phyloP scores from a whole-genome alignment of 1,140 invertebrate species.

The Cydia splendana region DNA sequence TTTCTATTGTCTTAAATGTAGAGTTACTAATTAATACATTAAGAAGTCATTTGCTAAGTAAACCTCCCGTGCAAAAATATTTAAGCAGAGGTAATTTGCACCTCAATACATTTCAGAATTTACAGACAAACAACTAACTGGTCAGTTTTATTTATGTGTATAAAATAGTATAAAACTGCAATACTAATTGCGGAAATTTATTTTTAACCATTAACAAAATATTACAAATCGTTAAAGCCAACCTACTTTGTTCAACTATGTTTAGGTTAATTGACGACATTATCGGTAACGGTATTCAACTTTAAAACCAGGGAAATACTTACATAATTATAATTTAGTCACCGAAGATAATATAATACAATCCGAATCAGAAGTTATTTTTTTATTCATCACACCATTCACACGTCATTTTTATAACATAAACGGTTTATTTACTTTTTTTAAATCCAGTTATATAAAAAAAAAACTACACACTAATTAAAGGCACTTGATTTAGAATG shows the following conservation, averaged over 20 bases:
- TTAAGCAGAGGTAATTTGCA: no score
- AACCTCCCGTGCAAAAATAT: no score
- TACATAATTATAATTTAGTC: conserved; percentile 1
- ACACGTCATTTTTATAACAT: neutral
- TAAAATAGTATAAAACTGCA: no score
- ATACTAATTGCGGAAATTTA: neutral
- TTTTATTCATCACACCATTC: conserved; percentile 2
- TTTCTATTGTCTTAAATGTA: neutral
- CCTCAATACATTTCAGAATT: no score
- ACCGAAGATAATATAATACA: neutral
- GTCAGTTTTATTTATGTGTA: no score
- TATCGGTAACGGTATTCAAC: neutral
- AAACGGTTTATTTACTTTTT: neutral
- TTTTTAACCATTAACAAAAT: neutral
- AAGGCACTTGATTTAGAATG: conserved; percentile 32
- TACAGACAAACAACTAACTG: no score
- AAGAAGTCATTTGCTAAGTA: no score
- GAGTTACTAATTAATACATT: no score
- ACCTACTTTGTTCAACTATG: neutral
- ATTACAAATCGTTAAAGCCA: neutral
- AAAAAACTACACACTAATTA: neutral
- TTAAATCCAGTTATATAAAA: neutral
- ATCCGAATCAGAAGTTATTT: conserved; percentile 12
- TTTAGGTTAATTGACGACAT: neutral
- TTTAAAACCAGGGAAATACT: conserved; percentile 2